These are phyloP conservation scores for Takifugu ocellatus DNA, from an alignment of 2,797 vertebrate species.

Conservation along the genomic window DNA sequence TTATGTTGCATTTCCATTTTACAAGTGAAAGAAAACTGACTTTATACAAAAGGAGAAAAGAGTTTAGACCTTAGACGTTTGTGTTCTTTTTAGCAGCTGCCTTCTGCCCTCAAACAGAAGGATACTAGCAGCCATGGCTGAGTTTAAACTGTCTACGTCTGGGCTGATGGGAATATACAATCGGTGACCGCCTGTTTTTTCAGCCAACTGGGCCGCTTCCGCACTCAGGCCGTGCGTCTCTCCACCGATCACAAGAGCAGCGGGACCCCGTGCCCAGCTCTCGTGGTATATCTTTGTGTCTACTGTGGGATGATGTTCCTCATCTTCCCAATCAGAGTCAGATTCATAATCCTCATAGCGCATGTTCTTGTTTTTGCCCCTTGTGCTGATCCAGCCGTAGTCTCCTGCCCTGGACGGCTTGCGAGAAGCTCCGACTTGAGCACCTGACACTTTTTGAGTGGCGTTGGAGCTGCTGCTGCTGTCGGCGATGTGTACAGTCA, in stretches of 20 bases:
- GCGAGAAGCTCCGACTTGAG: constrained; percentile 6
- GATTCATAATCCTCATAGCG: constrained; percentile 49
- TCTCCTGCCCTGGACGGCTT: constrained; percentile 57
- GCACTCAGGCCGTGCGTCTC: constrained; percentile 84
- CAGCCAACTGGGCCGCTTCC: constrained; percentile 77
- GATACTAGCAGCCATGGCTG: constrained; percentile 87
- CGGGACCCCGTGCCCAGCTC: constrained; percentile 77
- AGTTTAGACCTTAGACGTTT: constrained; percentile 38
- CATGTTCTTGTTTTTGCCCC: constrained; percentile 24
- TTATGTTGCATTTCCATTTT: too few relatives aligned
- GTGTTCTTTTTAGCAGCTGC: constrained; percentile 70
- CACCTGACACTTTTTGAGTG: not conserved
- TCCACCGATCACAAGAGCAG: constrained; percentile 86
- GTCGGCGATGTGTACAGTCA: constrained; percentile 82
- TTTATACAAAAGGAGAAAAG: too few relatives aligned
- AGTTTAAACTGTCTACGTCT: constrained; percentile 86
- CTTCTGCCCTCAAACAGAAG: constrained; percentile 90
- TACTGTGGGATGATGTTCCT: constrained; percentile 51
- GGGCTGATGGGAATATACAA: constrained; percentile 83
- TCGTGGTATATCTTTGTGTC: constrained; percentile 75
- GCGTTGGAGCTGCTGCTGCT: constrained; percentile 38
- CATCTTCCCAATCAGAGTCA: constrained; percentile 32
- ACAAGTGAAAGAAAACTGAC: too few relatives aligned
- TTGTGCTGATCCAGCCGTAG: constrained; percentile 66
- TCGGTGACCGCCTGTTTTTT: constrained; percentile 75